Evolutionary conservation across 2,888 invertebrate species (phyloP), one percentile per base, ranked within the genome.

Genomic region (Heterodera filipjevi): DNA sequence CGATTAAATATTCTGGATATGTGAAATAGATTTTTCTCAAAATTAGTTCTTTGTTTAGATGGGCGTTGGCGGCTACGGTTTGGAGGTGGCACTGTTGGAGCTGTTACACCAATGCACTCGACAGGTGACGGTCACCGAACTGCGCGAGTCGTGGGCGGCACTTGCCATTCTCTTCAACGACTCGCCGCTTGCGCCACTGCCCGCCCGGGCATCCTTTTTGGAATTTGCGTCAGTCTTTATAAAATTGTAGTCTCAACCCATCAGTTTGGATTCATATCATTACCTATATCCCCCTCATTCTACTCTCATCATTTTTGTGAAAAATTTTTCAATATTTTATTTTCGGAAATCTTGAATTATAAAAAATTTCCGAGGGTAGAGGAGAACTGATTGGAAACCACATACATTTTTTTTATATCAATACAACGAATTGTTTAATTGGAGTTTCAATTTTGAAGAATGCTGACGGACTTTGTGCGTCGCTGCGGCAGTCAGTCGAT

Each of bases 381-480:
- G n/a, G n/a, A n/a, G n/a, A n/a, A n/a, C n/a, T n/a, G n/a, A n/a
- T n/a, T n/a, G n/a, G n/a, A n/a, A n/a, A n/a, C n/a, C n/a, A n/a
- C n/a, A n/a, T n/a, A n/a, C 49, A 16, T 22, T 5, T 59, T n/a
- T 53, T 73, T 76, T 73, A 73, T 59, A 10, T 44, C 3, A 22
- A 22, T 53, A 3, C 2, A 22, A 19, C 3, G 49, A 19, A 22
- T 76, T 49, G n/a, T 49, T 59, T 32, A 49, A 49, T 22, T 22
- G 22, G n/a, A 6, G 2, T 49, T 66, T 27, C 35, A 16, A 35
- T 66, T 32, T 81, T 89, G 12, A 84, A 92, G 91, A 81, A 92
- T 95, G 82, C 90, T 95, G 39, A 93, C 94, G 89, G 94, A 95
- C 89, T 93, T 94, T 89, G 94, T 95, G 80, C 93, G 94, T 86